phyloP scores from a whole-genome alignment of 2,888 invertebrate genomes.

The Lithophane socia region DNA sequence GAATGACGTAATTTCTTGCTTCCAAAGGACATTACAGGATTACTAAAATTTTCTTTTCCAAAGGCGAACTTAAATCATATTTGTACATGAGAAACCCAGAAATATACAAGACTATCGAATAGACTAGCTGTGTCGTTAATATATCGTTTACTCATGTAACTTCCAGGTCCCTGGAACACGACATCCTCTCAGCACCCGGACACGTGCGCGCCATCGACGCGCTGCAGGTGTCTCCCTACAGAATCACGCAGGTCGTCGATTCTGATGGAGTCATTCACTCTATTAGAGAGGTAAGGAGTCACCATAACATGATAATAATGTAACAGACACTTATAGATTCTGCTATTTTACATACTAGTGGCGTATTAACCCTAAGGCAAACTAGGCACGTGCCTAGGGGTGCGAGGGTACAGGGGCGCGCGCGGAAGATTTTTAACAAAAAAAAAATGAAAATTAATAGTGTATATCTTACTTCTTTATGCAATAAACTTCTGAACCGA shows the following conservation, averaged over 20 bases:
- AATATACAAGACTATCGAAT: neutral
- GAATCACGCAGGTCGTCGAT: conserved; percentile 94
- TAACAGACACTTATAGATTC: no score
- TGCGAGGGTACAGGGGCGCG: no score
- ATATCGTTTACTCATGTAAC: neutral
- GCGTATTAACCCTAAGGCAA: no score
- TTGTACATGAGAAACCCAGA: neutral
- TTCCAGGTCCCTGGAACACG: conserved; percentile 91
- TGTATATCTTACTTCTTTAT: no score
- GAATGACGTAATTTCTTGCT: neutral
- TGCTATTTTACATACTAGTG: no score
- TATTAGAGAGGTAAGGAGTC: conserved; percentile 90
- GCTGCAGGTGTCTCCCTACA: conserved; percentile 93
- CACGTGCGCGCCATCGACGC: conserved; percentile 88
- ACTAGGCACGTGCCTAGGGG: no score
- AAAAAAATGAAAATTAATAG: no score
- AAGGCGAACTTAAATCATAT: no score
- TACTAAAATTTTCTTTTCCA: neutral
- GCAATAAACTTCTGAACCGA: no score
- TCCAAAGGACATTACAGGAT: neutral
- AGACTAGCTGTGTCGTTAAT: neutral
- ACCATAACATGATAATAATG: neutral
- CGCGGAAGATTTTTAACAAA: no score
- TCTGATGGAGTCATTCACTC: conserved; percentile 93
- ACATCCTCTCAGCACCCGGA: conserved; percentile 88